Conservation (phyloP, 2,113 vertebrate genomes). For the Corydoras maculifer region DNA sequence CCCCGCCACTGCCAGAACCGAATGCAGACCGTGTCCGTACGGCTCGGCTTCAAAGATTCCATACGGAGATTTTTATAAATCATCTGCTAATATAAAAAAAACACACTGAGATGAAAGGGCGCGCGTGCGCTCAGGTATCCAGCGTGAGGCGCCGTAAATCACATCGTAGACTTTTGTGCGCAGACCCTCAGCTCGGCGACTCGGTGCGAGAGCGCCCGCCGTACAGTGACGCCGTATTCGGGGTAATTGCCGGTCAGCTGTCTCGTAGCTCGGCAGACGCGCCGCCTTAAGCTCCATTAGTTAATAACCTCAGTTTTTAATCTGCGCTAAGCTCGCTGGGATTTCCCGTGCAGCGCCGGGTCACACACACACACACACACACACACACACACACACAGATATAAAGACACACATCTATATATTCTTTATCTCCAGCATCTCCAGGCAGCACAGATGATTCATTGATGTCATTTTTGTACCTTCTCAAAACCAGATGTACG, state of each 20-base stretch:
- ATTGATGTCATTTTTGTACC: too few species aligned
- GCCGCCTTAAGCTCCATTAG: conserved; percentile 63
- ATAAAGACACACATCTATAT: not conserved
- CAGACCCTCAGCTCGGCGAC: not conserved
- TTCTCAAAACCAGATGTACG: too few species aligned
- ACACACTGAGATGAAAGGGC: too few species aligned
- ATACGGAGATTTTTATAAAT: not conserved
- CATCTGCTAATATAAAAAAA: not conserved
- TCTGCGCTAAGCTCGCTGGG: conserved; percentile 46
- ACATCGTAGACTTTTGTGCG: not conserved
- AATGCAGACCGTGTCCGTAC: too few species aligned
- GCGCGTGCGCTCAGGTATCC: too few species aligned
- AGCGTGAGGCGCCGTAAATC: not conserved
- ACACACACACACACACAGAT: not conserved
- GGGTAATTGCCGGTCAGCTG: conserved; percentile 43
- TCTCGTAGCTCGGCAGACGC: conserved; percentile 37
- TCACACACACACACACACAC: not conserved
- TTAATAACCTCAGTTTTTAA: conserved; percentile 59
- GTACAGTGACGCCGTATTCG: conserved; percentile 27
- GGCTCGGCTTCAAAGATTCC: too few species aligned
- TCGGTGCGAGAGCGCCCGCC: not conserved
- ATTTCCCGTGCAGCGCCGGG: conserved; percentile 36
- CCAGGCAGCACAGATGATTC: not conserved
- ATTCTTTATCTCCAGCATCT: not conserved
- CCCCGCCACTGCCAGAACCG: too few species aligned